Base-by-base conservation (phyloP, 1,140 invertebrate genomes). In the Heliconius himera region DNA sequence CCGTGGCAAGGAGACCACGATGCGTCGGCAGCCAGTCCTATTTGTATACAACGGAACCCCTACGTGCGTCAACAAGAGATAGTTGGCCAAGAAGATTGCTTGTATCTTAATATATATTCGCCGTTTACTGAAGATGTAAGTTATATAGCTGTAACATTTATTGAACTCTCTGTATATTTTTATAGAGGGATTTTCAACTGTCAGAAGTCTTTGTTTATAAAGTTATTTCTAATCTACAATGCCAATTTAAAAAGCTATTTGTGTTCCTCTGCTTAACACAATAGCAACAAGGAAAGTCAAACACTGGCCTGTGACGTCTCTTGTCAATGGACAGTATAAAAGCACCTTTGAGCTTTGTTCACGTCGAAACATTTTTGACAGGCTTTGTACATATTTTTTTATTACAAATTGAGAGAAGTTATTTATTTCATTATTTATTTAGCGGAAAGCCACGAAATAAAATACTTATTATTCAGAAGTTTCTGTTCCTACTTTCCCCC, bases 71-170 rank as follows among this genome's bases (percentile, higher is more conserved):
- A 96, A 78, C 89, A 95, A 51, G 90, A 96, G 38, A 95, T 97
- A 18, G 95, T 96, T 38, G 97, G 97, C 0, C 93, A 94, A 29
- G 97, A 98, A 92, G 98, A 99, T 91, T 98, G 98, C 83, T 95
- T 98, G 1, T 98, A 97, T 84, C 91, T 98, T 1, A 98, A 98
- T 87, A 97, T 98, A 13, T 98, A 98, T 88, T 96, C 97, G 3
- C 97, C 97, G 13, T 95, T 95, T 87, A 96, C 96, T 4, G 97
- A 96, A 20, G 95, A 96, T 78, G 88, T 88, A 76, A 85, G 87
- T 85, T 66, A 29, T 29, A 29, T 13, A 26, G 8, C 3, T n/a
- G 16, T 54, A 5, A 18, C 1, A 22, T 8, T 26, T 56, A 56
- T 56, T 56, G 33, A 36, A 5, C 41, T 46, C 41, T 22, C 1